phyloP scores from a whole-genome alignment of 2,797 vertebrate genomes.

The Cryptoprocta ferox region DNA sequence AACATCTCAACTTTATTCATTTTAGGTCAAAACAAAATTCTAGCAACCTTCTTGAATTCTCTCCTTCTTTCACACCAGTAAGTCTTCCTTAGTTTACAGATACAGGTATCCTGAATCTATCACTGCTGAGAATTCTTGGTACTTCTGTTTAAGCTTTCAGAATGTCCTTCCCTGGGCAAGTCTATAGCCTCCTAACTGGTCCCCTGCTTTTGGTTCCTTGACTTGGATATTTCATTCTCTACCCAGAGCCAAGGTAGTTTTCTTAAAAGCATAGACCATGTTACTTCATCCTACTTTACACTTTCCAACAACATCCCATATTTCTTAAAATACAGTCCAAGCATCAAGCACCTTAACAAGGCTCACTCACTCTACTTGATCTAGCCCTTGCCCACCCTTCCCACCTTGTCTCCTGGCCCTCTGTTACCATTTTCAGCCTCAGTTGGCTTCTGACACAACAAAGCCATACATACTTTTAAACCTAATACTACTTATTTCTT shows the following conservation, averaged over 20 bases:
- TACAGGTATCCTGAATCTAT: not conserved
- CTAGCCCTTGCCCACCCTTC: not conserved
- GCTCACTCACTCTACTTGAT: not conserved
- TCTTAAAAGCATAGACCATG: not conserved
- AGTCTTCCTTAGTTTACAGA: not conserved
- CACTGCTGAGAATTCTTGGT: not conserved
- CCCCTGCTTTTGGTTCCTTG: not conserved
- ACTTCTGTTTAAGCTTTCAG: not conserved
- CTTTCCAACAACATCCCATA: not conserved
- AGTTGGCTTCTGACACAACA: not conserved
- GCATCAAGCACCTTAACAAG: not conserved
- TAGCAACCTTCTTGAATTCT: not conserved
- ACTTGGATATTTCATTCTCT: not conserved
- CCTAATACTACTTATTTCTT: not conserved
- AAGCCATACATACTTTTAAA: not conserved
- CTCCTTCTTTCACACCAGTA: not conserved
- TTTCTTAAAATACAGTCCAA: not conserved
- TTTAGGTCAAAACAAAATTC: not conserved
- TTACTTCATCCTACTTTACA: not conserved
- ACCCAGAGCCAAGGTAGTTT: not conserved
- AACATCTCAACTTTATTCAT: not conserved
- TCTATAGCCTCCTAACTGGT: not conserved
- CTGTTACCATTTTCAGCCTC: not conserved
- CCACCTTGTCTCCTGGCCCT: not conserved
- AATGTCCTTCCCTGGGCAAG: not conserved